Evolutionary conservation across 2,113 vertebrate species (phyloP), one percentile per base, ranked within the genome.

Genomic region (Myiagra hebetior): DNA sequence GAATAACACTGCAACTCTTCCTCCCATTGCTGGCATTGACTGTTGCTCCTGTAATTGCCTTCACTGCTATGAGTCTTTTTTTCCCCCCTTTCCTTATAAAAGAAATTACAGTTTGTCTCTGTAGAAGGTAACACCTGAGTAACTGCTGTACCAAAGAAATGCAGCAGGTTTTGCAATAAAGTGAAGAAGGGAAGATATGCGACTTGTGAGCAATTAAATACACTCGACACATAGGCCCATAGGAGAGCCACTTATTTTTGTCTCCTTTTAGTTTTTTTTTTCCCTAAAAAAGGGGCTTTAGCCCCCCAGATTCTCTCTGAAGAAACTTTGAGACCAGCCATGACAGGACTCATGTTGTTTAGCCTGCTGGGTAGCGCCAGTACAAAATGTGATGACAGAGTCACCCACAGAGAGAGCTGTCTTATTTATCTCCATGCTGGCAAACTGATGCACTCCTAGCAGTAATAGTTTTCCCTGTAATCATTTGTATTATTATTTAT

Each of bases 401-500:
- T 94, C 84, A 95, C 82, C 79, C 94, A 95, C 88, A 60, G 87
- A 91, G 96, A 91, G 42, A 97, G 53, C 84, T 94, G 92, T 97
- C 97, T 94, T 97, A 95, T 96, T 97, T 93, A 97, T 97, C 56
- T 70, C 87, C 82, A 52, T 91, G 79, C 52, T 77, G 42, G 84
- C 75, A 96, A 96, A 96, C 88, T 75, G 94, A 96, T 96, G 87
- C n/a, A 87, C 74, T 97, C 89, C 77, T 94, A 96, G 75, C 70
- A 75, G 68, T 92, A 90, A 77, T 78, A 75, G 88, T 37, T 77
- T 88, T 93, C 59, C 28, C 68, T 72, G 44, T 93, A 96, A 97
- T 97, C 35, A 95, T 97, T 96, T 97, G 91, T 97, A 96, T 93
- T 96, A 95, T 97, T 97, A 97, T 97, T 96, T 96, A 72, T 91